Evolutionary conservation across 2,888 invertebrate species (phyloP).

Genomic region (Caenorhabditis uteleia): DNA sequence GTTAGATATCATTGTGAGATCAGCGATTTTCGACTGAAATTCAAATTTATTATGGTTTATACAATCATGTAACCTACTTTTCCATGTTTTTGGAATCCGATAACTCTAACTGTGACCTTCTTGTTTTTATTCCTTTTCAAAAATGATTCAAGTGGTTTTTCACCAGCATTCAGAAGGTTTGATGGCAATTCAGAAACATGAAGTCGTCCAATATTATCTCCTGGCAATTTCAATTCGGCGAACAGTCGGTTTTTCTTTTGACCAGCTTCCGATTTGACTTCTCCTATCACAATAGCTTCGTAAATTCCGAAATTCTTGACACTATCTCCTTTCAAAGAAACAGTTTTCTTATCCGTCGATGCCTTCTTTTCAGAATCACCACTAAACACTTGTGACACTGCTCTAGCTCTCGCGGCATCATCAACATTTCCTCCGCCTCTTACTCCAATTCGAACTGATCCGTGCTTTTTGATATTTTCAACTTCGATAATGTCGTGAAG

Average conservation of each 20-base stretch:
- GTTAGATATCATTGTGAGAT: conserved; percentile 38
- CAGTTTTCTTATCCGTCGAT: not conserved
- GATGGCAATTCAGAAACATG: conserved; percentile 47
- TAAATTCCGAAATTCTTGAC: conserved; percentile 38
- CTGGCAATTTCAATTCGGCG: conserved; percentile 28
- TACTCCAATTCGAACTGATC: conserved; percentile 14
- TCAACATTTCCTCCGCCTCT: conserved; percentile 26
- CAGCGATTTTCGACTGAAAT: conserved; percentile 30
- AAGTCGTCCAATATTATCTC: conserved; percentile 38
- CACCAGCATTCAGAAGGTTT: conserved; percentile 8
- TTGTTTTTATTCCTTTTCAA: conserved; percentile 31
- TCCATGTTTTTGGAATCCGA: conserved; percentile 25
- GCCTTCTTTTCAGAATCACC: conserved; percentile 2
- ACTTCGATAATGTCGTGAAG: conserved; percentile 14
- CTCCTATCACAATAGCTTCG: conserved; percentile 20
- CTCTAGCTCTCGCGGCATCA: conserved; percentile 22
- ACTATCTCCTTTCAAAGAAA: conserved; percentile 4
- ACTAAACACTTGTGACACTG: conserved; percentile 8
- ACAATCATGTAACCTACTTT: no score
- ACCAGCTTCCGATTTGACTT: not conserved
- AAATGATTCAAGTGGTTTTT: conserved; percentile 31
- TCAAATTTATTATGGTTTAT: not conserved
- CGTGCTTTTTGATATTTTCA: conserved; percentile 1
- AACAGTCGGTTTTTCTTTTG: conserved; percentile 16
- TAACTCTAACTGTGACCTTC: conserved; percentile 31